Conservation (phyloP, 2,113 vertebrate species). For the Pogonocichla stellata region DNA sequence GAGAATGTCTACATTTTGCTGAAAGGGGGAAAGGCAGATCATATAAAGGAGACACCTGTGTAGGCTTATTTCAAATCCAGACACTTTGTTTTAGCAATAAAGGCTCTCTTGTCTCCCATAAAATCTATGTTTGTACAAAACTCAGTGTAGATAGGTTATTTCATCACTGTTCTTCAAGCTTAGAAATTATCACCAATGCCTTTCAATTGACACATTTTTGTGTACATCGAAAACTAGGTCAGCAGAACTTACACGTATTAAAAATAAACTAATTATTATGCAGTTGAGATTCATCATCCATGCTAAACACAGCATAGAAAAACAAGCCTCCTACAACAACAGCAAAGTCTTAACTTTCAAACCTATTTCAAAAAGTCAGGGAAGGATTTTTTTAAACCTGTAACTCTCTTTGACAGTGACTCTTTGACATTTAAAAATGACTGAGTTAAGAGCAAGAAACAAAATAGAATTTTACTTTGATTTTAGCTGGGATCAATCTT, state of each 20-base stretch:
- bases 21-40: not conserved
- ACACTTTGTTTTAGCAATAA: not conserved
- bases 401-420: not conserved
- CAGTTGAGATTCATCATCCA: not conserved
- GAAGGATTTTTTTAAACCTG: not conserved
- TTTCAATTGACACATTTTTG: not conserved
- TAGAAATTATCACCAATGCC: not conserved
- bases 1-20: not conserved
- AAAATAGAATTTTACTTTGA: not conserved
- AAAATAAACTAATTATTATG: not conserved
- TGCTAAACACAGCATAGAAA: not conserved
- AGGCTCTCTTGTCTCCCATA: not conserved
- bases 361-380: not conserved
- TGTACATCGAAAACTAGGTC: not conserved
- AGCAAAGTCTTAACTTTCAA: not conserved
- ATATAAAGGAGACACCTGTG: not conserved
- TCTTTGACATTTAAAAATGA: not conserved
- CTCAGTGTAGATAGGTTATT: not conserved
- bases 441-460: not conserved
- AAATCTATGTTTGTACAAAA: not conserved
- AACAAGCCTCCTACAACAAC: not conserved
- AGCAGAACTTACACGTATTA: not conserved
- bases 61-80: not conserved
- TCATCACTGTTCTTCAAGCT: not conserved
- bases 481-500: not conserved